Conservation (phyloP, 2,888 invertebrate genomes). For the Acleris laterana region DNA sequence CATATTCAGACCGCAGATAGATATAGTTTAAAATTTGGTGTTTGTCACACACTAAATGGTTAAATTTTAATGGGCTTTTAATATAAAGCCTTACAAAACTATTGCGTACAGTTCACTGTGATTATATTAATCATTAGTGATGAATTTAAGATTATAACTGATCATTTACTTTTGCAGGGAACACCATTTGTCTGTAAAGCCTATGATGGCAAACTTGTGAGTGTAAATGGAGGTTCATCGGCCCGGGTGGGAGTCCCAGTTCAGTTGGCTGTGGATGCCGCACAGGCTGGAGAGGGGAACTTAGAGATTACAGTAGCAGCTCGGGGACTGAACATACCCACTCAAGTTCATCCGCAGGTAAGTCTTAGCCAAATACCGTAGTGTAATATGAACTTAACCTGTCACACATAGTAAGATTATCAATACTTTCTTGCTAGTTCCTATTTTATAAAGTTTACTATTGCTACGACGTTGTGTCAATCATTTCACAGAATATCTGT, state of each 20-base stretch:
- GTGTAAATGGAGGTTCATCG: constrained; percentile 91
- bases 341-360: constrained; percentile 97
- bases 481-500: neutral
- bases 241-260: constrained; percentile 92
- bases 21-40: too few species aligned
- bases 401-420: too few species aligned
- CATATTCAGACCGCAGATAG: too few species aligned
- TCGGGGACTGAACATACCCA: constrained; percentile 96
- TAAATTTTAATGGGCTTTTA: neutral
- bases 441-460: too few species aligned
- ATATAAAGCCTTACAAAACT: too few species aligned
- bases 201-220: constrained; percentile 95
- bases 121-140: too few species aligned
- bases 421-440: too few species aligned
- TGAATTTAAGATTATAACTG: neutral
- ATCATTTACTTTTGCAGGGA: constrained; percentile 76
- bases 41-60: neutral
- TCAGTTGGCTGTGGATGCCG: constrained; percentile 98
- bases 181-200: constrained; percentile 96
- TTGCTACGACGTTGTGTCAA: too few species aligned
- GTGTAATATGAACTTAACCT: neutral
- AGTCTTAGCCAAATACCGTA: constrained; percentile 50
- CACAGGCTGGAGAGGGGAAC: constrained; percentile 98
- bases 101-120: too few species aligned
- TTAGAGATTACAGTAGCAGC: constrained; percentile 98